Conservation (phyloP, 2,797 vertebrate genomes). For the Florisuga fusca region DNA sequence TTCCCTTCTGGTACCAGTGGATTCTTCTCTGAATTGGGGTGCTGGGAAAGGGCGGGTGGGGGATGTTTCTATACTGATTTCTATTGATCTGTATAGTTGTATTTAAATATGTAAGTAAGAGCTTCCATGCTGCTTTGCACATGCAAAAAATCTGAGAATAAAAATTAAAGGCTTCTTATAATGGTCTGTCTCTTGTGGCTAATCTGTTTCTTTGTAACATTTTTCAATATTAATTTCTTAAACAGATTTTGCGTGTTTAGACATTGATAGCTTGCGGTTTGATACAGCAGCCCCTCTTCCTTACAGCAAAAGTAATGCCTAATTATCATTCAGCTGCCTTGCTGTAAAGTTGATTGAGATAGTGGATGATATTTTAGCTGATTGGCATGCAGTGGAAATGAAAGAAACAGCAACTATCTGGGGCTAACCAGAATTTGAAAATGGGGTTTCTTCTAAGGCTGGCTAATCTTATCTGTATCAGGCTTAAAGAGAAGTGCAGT, state of each 20-base stretch:
- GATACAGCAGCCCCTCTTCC: neutral
- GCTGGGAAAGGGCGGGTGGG: fast-evolving
- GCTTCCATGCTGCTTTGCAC: neutral
- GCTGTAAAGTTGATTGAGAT: slow-evolving; percentile 23
- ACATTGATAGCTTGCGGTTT: neutral
- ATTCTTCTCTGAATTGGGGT: neutral
- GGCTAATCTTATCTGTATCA: slow-evolving; percentile 20
- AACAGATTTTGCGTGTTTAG: neutral
- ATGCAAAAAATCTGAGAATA: neutral
- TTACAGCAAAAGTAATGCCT: neutral
- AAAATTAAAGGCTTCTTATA: neutral
- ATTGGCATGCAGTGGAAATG: slow-evolving; percentile 23
- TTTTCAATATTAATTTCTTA: neutral
- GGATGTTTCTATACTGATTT: neutral
- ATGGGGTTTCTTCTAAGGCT: slow-evolving; percentile 13
- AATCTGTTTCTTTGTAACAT: neutral
- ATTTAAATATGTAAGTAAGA: neutral
- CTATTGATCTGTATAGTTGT: neutral
- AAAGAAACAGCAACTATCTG: slow-evolving; percentile 41
- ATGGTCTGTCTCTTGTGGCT: neutral
- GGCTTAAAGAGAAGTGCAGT: neutral
- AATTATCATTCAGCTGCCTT: slow-evolving; percentile 35
- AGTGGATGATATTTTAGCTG: slow-evolving; percentile 51
- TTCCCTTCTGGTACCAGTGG: neutral
- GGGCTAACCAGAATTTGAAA: slow-evolving; percentile 37